Evolutionary conservation across 2,113 vertebrate genomes (phyloP), one percentile per base, ranked within the genome.

Genomic region (Emydura subglobosa): DNA sequence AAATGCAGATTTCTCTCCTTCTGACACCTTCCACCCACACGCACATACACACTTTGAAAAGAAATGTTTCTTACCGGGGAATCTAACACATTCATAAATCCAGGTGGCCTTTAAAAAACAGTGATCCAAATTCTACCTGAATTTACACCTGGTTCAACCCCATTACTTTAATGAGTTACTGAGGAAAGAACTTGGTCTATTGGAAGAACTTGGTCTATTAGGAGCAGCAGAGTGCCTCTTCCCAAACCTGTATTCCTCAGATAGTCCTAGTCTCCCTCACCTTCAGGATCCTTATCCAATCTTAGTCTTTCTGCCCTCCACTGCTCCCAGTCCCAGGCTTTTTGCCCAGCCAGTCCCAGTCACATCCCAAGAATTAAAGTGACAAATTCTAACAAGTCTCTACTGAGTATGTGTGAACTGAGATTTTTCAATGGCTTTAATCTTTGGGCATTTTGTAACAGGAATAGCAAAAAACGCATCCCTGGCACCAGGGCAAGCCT

Each of bases 401-500:
- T 92, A 87, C 57, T 86, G 72, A 82, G 24, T 53, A 5, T 22
- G 47, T 84, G 82, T 94, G 92, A 97, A 87, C 11, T 44, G 31
- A 92, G 82, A 65, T 47, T 88, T 91, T 82, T 5, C 85, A 57
- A 29, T 59, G 51, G 44, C 94, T 95, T 93, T 72, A 84, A 87
- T 65, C 57, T 87, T 68, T 78, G 85, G 44, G 61, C 61, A 86
- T n/a, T 68, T n/a, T 2, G 8, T 39, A 72, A 4, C 16, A 24
- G 78, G 55, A 93, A 61, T 34, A 50, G 49, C 39, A 51, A 86
- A 97, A 95, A 57, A 79, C 74, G 74, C 83, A 88, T 93, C 94
- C 91, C 92, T 95, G 86, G 96, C 96, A 95, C 92, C 90, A 85
- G 47, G 65, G 34, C 86, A 85, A 87, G 87, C 94, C 87, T 83